Percentiles rank a stretch among this genome's conserved stretches.
Evolutionary conservation across 2,797 vertebrate species (phyloP).

Genomic region (Varecia variegata): DNA sequence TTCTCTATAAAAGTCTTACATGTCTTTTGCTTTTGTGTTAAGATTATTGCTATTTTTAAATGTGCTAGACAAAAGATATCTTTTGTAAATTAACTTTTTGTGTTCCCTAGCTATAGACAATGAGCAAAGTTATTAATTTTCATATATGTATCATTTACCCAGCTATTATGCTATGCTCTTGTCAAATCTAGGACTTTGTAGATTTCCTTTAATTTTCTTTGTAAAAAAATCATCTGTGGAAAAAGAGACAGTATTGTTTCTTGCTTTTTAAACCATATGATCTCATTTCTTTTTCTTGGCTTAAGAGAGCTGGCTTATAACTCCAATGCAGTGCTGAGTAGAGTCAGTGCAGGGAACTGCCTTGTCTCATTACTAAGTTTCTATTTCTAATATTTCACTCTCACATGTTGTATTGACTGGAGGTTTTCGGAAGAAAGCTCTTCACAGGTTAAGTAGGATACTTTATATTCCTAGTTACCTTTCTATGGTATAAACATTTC

Average conservation of each 20-base stretch:
- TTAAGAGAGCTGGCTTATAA: neutral
- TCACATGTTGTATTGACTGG: neutral
- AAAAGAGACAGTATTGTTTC: neutral
- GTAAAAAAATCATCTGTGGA: neutral
- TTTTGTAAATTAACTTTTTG: conserved; percentile 18
- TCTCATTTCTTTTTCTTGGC: neutral
- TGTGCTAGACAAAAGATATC: neutral
- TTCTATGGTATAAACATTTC: neutral
- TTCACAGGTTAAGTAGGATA: neutral
- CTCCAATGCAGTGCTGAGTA: neutral
- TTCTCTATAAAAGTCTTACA: neutral
- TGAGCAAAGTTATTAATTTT: neutral
- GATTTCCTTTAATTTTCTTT: neutral
- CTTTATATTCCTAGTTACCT: neutral
- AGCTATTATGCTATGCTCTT: neutral
- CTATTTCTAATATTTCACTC: neutral
- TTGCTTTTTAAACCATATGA: neutral
- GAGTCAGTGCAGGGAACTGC: neutral
- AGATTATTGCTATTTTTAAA: conserved; percentile 31
- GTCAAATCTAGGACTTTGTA: neutral
- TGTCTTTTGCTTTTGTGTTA: neutral
- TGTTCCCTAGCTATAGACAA: conserved; percentile 29
- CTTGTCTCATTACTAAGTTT: neutral
- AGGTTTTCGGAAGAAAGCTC: neutral
- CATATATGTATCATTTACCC: neutral